phyloP scores from a whole-genome alignment of 1,140 invertebrate genomes.

The Polypedilum vanderplanki region DNA sequence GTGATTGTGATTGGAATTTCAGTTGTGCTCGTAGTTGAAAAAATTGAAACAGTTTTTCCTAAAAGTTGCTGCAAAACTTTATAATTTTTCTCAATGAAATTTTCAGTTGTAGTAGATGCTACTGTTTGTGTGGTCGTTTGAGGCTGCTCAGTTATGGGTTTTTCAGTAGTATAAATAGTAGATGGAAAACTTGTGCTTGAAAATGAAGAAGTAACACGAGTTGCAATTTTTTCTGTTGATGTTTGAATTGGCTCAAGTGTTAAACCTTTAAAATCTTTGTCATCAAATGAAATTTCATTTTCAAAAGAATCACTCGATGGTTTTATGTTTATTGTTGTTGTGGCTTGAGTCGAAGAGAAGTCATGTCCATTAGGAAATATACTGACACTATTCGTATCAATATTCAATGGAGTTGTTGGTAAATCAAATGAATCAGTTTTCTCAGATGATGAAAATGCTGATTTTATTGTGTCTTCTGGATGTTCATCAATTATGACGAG shows the following conservation, averaged over 20 bases:
- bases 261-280: neutral
- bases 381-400: neutral
- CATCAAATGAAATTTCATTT: conserved; percentile 2
- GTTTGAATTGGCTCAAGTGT: neutral
- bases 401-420: neutral
- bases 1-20: neutral
- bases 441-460: neutral
- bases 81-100: neutral
- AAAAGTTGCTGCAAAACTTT: neutral
- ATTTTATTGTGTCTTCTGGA: too few species aligned
- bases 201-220: neutral
- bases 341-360: neutral
- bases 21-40: neutral
- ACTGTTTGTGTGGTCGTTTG: neutral
- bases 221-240: neutral
- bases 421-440: neutral
- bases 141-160: neutral
- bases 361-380: neutral
- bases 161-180: neutral
- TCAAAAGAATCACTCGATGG: neutral
- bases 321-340: neutral
- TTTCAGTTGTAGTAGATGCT: neutral
- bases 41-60: neutral
- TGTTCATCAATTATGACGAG: too few species aligned
- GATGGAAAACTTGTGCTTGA: neutral